A percentile compares a stretch with the other conserved stretches of the same genome.
phyloP scores from a whole-genome alignment of 2,797 vertebrate species.

The Hyperoplus lanceolatus region DNA sequence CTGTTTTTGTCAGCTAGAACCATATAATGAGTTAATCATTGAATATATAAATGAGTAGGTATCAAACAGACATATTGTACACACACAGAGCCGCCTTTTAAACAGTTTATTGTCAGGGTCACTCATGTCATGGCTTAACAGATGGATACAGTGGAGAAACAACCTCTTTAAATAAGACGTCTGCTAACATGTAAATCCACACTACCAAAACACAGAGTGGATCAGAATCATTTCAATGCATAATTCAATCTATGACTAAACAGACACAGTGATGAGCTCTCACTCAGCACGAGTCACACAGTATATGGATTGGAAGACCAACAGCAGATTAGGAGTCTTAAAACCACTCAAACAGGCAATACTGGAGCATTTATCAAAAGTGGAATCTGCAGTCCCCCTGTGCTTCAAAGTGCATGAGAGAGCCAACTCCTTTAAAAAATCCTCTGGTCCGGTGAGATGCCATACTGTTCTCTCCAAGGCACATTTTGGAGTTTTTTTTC shows the following conservation, averaged over 20 bases:
- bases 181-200: slow-evolving; percentile 45
- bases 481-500: slow-evolving; percentile 68
- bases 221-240: slow-evolving; percentile 40
- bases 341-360: slow-evolving; percentile 25
- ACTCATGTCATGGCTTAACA: slow-evolving; percentile 45
- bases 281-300: neutral
- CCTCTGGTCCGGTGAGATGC: slow-evolving; percentile 38
- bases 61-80: too few relatives aligned
- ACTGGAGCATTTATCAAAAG: slow-evolving; percentile 37
- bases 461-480: slow-evolving; percentile 72
- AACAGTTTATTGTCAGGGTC: slow-evolving; percentile 63
- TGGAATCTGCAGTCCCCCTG: slow-evolving; percentile 44
- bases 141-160: slow-evolving; percentile 43
- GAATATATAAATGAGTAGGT: too few relatives aligned
- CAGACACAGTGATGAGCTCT: slow-evolving; percentile 12
- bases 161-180: slow-evolving; percentile 37
- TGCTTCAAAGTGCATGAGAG: slow-evolving; percentile 65
- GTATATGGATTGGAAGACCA: slow-evolving; percentile 31
- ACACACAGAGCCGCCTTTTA: slow-evolving; percentile 7
- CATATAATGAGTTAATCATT: too few relatives aligned
- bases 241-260: neutral
- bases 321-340: slow-evolving; percentile 26
- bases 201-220: slow-evolving; percentile 58
- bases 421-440: slow-evolving; percentile 19
- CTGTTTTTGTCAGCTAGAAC: too few relatives aligned